Base-by-base conservation (phyloP, 2,888 invertebrate genomes). In the Nebria brevicollis region DNA sequence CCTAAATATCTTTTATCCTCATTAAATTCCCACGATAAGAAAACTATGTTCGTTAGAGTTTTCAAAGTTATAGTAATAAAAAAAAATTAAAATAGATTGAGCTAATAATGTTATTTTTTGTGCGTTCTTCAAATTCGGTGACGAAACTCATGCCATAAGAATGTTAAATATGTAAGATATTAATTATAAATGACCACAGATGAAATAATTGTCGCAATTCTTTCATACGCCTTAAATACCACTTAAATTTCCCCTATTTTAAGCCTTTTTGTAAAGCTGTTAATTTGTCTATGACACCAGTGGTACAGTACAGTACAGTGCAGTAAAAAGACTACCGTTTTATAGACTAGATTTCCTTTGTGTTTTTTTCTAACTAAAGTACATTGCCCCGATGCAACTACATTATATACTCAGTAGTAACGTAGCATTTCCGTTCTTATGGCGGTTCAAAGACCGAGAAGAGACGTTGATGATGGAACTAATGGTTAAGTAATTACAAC, bases 201-300 rank as follows among this genome's bases (percentile, higher is more conserved):
- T 66, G n/a, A 66, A 76, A 34, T 76, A 76, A 76, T 66, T 76
- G 66, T 26, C 66, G 68, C 41, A 76, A 76, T 76, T 76, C 41
- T 66, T 34, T 66, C 42, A 76, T 76, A 20, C 41, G 66, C 75
- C 10, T 54, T 54, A 7, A 20, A 20, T 54, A 54, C 54, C 54
- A 54, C 54, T 54, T 54, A 54, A 54, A 54, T 54, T n/a, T 75
- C 66, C 68, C 42, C 73, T 43, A 66, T 68, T 66, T 15, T 15
- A 76, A 15, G 6, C 8, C 34, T 75, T 75, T 26, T 26, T 41
- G 26, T 75, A 68, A 26, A 25, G 0, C 41, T 42, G 41, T 42
- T 76, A 25, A 76, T 66, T 54, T 66, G n/a, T 41, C 73, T 42
- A 54, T 68, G 68, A 54, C 54, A 11, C 54, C 54, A 54, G 54